Conservation (phyloP, 2,888 invertebrate species). For the Chromoteleia sp. region DNA sequence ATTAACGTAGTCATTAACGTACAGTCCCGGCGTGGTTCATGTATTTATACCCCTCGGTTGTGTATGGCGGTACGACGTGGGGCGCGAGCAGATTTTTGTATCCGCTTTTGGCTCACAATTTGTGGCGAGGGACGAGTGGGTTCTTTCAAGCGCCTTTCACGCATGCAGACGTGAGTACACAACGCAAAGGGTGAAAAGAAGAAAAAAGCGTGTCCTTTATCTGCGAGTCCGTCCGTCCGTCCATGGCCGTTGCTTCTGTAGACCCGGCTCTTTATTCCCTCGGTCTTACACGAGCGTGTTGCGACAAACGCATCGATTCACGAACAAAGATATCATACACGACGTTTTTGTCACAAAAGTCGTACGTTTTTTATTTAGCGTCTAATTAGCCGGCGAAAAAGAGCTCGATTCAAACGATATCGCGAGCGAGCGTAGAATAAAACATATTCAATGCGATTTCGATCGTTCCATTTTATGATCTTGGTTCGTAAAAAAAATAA, state of each 20-base stretch:
- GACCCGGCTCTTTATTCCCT: slow-evolving; percentile 52
- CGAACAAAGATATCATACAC: slow-evolving; percentile 57
- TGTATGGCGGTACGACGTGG: slow-evolving; percentile 23
- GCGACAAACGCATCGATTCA: slow-evolving; percentile 66
- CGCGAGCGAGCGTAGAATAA: slow-evolving; percentile 2
- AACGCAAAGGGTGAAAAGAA: slow-evolving; percentile 68
- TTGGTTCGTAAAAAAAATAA: slow-evolving; percentile 3
- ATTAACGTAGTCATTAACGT: slow-evolving; percentile 70
- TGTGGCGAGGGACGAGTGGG: slow-evolving; percentile 74
- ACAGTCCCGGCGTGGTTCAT: slow-evolving; percentile 44
- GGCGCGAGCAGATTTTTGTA: slow-evolving; percentile 68
- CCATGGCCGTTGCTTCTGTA: slow-evolving; percentile 57
- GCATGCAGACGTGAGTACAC: slow-evolving; percentile 70
- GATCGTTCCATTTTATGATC: not conserved
- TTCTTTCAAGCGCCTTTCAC: slow-evolving; percentile 75
- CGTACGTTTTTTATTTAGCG: slow-evolving; percentile 55
- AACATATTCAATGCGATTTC: slow-evolving; percentile 10
- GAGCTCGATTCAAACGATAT: slow-evolving; percentile 12
- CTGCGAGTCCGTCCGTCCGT: slow-evolving; percentile 64
- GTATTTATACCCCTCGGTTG: slow-evolving; percentile 55
- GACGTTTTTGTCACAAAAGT: slow-evolving; percentile 56
- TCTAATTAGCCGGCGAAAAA: slow-evolving; percentile 50
- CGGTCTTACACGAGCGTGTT: slow-evolving; percentile 52
- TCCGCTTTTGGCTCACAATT: slow-evolving; percentile 74
- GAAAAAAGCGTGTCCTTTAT: slow-evolving; percentile 71